phyloP scores from a whole-genome alignment of 2,797 vertebrate genomes.

The Danio albolineatus region DNA sequence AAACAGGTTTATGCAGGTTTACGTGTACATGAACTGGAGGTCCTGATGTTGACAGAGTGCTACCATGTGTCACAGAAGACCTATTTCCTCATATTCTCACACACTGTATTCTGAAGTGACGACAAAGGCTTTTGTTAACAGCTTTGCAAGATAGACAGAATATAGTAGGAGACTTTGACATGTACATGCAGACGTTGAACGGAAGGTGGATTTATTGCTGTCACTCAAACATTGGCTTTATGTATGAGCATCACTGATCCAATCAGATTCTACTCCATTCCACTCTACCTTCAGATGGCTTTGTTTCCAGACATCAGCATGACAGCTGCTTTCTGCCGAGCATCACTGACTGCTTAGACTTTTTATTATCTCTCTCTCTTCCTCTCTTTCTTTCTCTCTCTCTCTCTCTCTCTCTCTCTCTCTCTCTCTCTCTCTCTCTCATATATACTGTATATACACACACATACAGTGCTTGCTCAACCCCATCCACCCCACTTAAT shows the following conservation, averaged over 20 bases:
- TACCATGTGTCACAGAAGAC: too few relatives aligned
- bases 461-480: neutral
- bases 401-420: neutral
- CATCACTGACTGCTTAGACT: constrained; percentile 31
- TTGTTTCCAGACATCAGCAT: constrained; percentile 38
- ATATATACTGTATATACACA: neutral
- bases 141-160: constrained; percentile 19
- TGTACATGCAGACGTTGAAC: constrained; percentile 24
- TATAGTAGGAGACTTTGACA: constrained; percentile 11
- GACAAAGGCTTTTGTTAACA: constrained; percentile 18
- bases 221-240: constrained; percentile 31
- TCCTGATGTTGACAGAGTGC: too few relatives aligned
- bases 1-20: too few relatives aligned
- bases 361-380: constrained; percentile 28
- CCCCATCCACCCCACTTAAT: neutral
- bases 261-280: constrained; percentile 6
- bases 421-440: neutral
- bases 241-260: neutral
- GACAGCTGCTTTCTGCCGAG: constrained; percentile 48
- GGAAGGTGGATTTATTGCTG: constrained; percentile 24
- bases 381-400: constrained; percentile 1
- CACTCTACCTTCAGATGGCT: neutral
- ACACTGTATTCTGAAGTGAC: neutral
- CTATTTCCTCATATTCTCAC: neutral
- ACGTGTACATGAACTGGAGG: too few relatives aligned